Conservation (phyloP, 1,140 invertebrate genomes). For the Pseudachorutes palmiensis region DNA sequence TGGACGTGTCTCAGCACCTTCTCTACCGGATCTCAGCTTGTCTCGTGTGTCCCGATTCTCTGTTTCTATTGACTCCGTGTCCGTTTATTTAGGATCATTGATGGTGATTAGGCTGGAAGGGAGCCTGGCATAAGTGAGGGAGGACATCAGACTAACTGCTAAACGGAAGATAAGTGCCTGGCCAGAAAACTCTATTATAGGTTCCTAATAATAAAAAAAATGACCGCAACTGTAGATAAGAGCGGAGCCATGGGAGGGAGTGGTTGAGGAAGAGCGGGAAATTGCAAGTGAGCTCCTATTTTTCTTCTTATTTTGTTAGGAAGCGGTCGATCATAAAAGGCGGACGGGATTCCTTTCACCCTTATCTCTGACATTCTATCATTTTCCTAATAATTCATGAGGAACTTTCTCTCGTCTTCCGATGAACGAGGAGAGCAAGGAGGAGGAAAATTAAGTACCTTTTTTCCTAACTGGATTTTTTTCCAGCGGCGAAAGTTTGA, state of each 20-base stretch:
- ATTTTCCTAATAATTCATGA: conserved; percentile 38
- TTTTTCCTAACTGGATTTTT: conserved; percentile 4
- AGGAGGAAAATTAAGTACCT: conserved; percentile 1
- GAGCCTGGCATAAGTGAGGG: conserved; percentile 5
- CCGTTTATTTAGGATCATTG: neutral
- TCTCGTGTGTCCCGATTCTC: neutral
- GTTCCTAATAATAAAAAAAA: conserved; percentile 37
- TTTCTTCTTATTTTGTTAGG: conserved; percentile 19
- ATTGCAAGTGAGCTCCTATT: conserved; percentile 29
- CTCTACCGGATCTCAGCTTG: neutral
- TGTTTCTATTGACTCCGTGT: conserved; percentile 10
- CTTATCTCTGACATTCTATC: conserved; percentile 39
- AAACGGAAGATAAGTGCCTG: conserved; percentile 34
- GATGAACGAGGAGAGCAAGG: neutral
- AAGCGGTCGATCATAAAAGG: conserved; percentile 38
- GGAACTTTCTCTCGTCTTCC: conserved; percentile 28
- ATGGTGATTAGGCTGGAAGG: neutral
- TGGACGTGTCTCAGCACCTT: neutral
- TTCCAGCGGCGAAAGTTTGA: neutral
- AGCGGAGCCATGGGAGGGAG: too few species aligned
- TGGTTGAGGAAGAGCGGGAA: conserved; percentile 25
- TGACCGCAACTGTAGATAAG: conserved; percentile 22
- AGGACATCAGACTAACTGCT: conserved; percentile 38
- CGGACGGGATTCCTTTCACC: conserved; percentile 24
- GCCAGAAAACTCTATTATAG: conserved; percentile 27